These are phyloP conservation scores for Diogma glabrata DNA, from an alignment of 2,888 invertebrate species.

Conservation along the genomic window DNA sequence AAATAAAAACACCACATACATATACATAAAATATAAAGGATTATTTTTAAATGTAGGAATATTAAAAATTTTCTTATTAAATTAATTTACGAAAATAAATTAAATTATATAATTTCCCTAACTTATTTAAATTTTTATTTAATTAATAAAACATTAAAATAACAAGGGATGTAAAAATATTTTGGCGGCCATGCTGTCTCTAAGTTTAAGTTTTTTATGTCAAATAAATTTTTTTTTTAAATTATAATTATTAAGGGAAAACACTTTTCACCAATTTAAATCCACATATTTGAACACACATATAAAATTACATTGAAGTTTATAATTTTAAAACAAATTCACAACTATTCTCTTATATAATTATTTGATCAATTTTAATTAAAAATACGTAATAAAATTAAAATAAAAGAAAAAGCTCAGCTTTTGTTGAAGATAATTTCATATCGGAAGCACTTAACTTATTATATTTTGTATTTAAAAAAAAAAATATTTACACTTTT, in stretches of 20 bases:
- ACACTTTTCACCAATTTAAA: not conserved
- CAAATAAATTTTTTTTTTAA: not conserved
- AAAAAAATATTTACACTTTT: constrained; percentile 1
- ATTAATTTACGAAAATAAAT: no score
- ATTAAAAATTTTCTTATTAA: no score
- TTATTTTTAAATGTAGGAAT: no score
- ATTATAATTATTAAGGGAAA: constrained; percentile 1
- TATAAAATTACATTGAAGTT: not conserved
- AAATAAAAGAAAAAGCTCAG: no score
- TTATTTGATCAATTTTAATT: not conserved
- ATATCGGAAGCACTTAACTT: constrained; percentile 8
- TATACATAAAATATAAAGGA: no score
- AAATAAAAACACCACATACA: no score
- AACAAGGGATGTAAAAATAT: no score
- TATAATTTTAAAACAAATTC: not conserved
- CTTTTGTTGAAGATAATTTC: constrained; percentile 3
- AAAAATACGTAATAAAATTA: no score
- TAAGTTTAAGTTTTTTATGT: constrained; percentile 1
- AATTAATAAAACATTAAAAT: no score
- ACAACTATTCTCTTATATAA: constrained; percentile 1
- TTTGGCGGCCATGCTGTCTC: constrained; percentile 11
- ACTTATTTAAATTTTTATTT: no score
- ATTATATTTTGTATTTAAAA: constrained; percentile 2
- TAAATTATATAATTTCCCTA: no score
- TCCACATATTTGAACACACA: no score